These are phyloP conservation scores for Smutsia temminckii DNA, from an alignment of 2,797 vertebrate genomes.

Conservation along the genomic window DNA sequence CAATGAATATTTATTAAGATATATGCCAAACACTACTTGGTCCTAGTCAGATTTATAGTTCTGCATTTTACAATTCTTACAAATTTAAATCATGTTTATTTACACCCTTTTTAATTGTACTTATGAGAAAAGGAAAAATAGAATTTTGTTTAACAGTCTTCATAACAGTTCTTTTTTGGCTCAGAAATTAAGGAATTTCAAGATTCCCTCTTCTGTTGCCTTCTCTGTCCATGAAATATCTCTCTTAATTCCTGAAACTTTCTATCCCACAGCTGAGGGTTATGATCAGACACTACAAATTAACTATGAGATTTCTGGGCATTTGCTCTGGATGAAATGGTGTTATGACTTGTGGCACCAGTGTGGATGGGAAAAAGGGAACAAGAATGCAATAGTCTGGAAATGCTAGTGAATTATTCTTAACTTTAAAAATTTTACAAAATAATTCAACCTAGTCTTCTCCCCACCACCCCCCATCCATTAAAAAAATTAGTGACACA, in stretches of 20 bases:
- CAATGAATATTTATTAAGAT: constrained; percentile 58
- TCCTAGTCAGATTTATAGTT: constrained; percentile 20
- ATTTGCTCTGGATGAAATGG: not conserved
- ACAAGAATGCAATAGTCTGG: not conserved
- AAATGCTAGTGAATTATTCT: not conserved
- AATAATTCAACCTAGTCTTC: not conserved
- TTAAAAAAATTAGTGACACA: not conserved
- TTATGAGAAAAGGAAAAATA: not conserved
- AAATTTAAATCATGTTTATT: not conserved
- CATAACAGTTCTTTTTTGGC: not conserved
- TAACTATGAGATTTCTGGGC: not conserved
- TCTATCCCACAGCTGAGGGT: not conserved
- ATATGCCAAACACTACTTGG: not conserved
- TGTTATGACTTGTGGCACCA: not conserved
- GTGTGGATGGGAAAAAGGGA: not conserved
- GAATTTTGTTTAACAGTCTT: not conserved
- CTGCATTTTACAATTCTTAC: constrained; percentile 26
- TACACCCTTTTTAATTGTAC: not conserved
- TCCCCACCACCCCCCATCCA: not conserved
- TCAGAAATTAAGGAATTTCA: not conserved
- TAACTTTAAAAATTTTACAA: not conserved
- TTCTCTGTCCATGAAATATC: not conserved
- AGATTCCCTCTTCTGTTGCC: not conserved
- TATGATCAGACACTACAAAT: not conserved
- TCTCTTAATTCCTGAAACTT: not conserved